Percentiles rank a stretch among this genome's conserved stretches.
Conservation (phyloP, 2,113 vertebrate species). For the Macroglossus sobrinus region DNA sequence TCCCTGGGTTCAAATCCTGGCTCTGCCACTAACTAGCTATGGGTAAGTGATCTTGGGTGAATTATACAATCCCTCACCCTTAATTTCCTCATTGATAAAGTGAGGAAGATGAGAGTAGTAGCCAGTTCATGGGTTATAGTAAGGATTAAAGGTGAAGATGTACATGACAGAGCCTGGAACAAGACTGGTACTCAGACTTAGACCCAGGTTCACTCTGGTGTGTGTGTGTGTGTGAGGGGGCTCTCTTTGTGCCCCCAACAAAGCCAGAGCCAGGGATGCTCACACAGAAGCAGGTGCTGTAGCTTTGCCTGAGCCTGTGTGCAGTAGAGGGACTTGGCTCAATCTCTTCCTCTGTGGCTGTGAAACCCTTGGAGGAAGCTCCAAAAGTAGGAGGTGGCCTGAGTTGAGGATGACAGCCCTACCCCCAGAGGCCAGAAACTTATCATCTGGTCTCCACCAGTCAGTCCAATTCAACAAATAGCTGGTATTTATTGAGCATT, state of each 20-base stretch:
- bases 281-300: not conserved
- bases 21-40: constrained; percentile 24
- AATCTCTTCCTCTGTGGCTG: not conserved
- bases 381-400: not conserved
- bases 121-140: not conserved
- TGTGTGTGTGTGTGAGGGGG: too few relatives aligned
- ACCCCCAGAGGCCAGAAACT: not conserved
- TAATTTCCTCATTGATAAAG: not conserved
- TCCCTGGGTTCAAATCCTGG: constrained; percentile 52
- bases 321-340: not conserved
- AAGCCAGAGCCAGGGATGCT: not conserved
- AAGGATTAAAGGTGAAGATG: not conserved
- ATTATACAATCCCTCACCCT: accelerated
- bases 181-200: not conserved
- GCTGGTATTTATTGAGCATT: not conserved
- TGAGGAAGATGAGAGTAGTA: not conserved
- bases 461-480: not conserved
- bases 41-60: not conserved
- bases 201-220: not conserved
- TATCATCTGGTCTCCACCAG: accelerated
- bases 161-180: too few relatives aligned
- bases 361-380: not conserved
- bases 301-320: not conserved
- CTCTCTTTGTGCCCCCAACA: not conserved
- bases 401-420: not conserved